phyloP scores from a whole-genome alignment of 1,140 invertebrate genomes.

The Drosophila nasuta region DNA sequence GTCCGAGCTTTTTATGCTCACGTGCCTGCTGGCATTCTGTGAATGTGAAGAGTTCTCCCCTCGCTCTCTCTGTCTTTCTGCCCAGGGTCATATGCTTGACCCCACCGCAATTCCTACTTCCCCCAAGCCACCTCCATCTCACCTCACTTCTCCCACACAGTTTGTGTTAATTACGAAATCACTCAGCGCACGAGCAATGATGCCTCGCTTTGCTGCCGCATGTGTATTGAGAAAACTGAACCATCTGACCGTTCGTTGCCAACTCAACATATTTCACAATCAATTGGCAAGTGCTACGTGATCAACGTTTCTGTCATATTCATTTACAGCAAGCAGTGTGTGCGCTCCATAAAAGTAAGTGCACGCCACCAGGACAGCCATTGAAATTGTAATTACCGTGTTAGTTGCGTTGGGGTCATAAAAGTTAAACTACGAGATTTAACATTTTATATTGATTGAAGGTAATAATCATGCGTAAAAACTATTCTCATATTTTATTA shows the following conservation, averaged over 20 bases:
- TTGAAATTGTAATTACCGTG: slow-evolving; percentile 14
- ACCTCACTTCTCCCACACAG: slow-evolving; percentile 27
- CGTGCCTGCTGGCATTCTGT: slow-evolving; percentile 64
- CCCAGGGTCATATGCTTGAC: slow-evolving; percentile 25
- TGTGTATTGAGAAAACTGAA: slow-evolving; percentile 33
- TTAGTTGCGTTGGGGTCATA: not conserved
- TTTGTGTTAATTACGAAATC: slow-evolving; percentile 82
- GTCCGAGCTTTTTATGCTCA: slow-evolving; percentile 67
- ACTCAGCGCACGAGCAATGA: slow-evolving; percentile 52
- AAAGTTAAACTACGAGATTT: not conserved
- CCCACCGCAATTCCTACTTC: not conserved
- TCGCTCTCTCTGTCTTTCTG: not conserved
- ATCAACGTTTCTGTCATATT: slow-evolving; percentile 36
- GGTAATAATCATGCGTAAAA: not conserved
- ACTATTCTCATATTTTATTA: no score
- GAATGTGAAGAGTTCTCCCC: slow-evolving; percentile 15
- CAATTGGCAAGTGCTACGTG: slow-evolving; percentile 47
- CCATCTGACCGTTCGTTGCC: slow-evolving; percentile 38
- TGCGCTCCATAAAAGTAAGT: slow-evolving; percentile 2
- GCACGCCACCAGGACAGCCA: not conserved
- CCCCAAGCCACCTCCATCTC: not conserved
- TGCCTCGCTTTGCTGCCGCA: not conserved
- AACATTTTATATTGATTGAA: not conserved
- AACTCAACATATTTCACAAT: slow-evolving; percentile 53
- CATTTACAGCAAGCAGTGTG: not conserved